Conservation (phyloP, 2,888 invertebrate species). For the Zonitis immaculata region DNA sequence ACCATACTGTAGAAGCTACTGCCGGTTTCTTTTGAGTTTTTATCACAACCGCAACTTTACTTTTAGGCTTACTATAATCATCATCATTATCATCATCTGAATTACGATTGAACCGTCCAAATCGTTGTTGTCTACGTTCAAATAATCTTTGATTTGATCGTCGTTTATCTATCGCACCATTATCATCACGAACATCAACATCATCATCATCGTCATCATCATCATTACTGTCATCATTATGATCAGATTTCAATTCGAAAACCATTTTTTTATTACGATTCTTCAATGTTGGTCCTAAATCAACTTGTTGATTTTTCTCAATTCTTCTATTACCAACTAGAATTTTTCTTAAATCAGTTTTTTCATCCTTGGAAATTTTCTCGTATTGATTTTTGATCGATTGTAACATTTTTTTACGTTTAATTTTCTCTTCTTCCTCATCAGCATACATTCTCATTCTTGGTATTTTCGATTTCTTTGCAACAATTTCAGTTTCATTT, state of each 20-base stretch:
- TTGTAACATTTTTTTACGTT: constrained; percentile 40
- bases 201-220: not conserved
- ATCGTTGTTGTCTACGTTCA: not conserved
- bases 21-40: constrained; percentile 42
- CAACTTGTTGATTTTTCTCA: constrained; percentile 22
- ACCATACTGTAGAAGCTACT: constrained; percentile 42
- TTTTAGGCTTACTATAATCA: constrained; percentile 36
- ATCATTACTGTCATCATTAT: constrained; percentile 7
- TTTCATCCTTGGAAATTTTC: constrained; percentile 31
- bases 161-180: constrained; percentile 12
- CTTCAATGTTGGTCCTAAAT: constrained; percentile 36
- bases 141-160: constrained; percentile 13
- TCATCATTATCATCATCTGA: constrained; percentile 5
- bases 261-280: constrained; percentile 37
- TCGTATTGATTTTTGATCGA: constrained; percentile 43
- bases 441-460: constrained; percentile 88
- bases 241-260: constrained; percentile 32
- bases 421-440: constrained; percentile 67
- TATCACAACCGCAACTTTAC: constrained; percentile 46
- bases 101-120: not conserved
- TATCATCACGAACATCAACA: not conserved
- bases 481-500: no score
- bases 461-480: constrained; percentile 60
- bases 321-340: constrained; percentile 18
- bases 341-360: constrained; percentile 33